Conservation (phyloP, 1,140 invertebrate genomes). For the Camponotus vicinus region DNA sequence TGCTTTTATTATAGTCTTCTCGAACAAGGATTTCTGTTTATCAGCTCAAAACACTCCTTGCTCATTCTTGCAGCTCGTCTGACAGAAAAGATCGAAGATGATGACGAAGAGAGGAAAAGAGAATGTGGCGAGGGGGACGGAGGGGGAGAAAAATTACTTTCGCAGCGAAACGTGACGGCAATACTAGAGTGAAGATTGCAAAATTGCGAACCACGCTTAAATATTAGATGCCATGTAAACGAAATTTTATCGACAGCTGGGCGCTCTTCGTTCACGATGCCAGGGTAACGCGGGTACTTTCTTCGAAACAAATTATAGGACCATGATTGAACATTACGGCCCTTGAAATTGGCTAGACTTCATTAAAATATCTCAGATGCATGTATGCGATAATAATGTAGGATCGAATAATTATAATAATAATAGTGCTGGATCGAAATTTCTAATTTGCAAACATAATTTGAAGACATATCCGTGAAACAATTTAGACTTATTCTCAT, state of each 20-base stretch:
- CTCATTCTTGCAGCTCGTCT: constrained; percentile 51
- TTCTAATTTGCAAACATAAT: constrained; percentile 19
- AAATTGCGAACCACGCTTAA: constrained; percentile 75
- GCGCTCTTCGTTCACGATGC: neutral
- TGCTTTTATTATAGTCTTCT: constrained; percentile 73
- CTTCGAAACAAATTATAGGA: constrained; percentile 36
- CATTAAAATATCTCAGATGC: constrained; percentile 30
- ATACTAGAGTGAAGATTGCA: constrained; percentile 70
- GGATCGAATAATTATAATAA: constrained; percentile 29
- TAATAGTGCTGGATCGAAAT: neutral
- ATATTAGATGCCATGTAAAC: constrained; percentile 67
- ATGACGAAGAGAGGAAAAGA: constrained; percentile 15
- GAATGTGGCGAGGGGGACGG: neutral
- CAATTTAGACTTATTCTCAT: neutral
- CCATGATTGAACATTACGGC: constrained; percentile 37
- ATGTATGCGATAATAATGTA: neutral
- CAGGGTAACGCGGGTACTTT: constrained; percentile 10
- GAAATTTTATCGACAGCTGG: constrained; percentile 41
- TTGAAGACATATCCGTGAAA: neutral
- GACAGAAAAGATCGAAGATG: constrained; percentile 34
- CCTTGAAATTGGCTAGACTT: constrained; percentile 37
- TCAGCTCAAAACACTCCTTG: constrained; percentile 76
- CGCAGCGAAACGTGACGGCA: constrained; percentile 72
- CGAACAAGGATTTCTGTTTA: constrained; percentile 77
- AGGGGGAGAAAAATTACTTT: constrained; percentile 76